Evolutionary conservation across 2,888 invertebrate species (phyloP).

Genomic region (Ormyrus nitidulus): DNA sequence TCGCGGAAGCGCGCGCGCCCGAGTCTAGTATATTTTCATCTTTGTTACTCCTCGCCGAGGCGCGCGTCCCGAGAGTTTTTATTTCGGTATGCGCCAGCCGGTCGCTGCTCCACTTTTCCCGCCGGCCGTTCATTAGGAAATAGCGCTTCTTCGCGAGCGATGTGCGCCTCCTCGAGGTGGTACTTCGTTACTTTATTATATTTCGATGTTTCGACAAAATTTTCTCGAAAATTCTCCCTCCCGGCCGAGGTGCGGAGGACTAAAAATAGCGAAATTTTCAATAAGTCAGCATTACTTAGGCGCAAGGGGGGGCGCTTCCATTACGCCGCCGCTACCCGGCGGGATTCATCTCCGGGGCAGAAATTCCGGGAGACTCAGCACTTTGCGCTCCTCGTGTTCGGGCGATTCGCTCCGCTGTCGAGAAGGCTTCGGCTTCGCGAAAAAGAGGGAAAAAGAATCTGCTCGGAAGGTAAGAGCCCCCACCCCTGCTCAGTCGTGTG

Average conservation of each 20-base stretch:
- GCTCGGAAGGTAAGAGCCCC: not conserved
- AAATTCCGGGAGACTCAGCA: conserved; percentile 41
- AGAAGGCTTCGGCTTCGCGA: too few species aligned
- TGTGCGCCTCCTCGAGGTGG: too few species aligned
- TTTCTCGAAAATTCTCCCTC: too few species aligned
- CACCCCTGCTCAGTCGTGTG: not conserved
- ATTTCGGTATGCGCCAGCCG: conserved; percentile 22
- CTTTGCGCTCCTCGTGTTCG: conserved; percentile 15
- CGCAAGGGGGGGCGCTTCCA: not conserved
- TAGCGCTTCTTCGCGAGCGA: not conserved
- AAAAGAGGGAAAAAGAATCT: too few species aligned
- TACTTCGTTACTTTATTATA: too few species aligned
- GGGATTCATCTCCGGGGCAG: not conserved
- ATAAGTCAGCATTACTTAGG: too few species aligned
- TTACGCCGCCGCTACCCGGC: not conserved
- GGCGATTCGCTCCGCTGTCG: not conserved
- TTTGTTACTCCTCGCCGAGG: conserved; percentile 24
- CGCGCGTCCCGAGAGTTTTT: conserved; percentile 18
- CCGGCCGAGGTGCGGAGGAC: too few species aligned
- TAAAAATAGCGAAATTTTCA: too few species aligned
- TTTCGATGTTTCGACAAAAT: too few species aligned
- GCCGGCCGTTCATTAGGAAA: conserved; percentile 3
- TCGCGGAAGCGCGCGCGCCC: conserved; percentile 2
- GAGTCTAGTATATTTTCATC: conserved; percentile 38
- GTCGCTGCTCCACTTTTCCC: conserved; percentile 27